phyloP scores from a whole-genome alignment of 2,113 vertebrate species.

The Salvator merianae region DNA sequence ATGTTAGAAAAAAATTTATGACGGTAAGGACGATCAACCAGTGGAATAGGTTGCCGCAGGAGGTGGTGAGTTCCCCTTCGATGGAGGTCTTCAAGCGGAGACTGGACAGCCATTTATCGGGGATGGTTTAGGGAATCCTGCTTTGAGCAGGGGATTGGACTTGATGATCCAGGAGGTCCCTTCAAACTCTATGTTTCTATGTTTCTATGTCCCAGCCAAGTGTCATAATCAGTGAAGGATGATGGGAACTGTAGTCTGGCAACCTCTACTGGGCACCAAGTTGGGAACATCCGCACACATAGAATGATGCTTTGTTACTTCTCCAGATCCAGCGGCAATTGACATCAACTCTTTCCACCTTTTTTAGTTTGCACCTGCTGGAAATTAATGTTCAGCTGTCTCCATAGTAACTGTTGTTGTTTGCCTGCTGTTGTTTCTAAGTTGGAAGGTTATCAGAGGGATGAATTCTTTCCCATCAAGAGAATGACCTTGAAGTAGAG shows the following conservation, averaged over 20 bases:
- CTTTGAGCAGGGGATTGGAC: too few relatives aligned
- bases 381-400: background rate
- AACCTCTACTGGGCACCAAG: background rate
- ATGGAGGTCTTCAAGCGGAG: too few relatives aligned
- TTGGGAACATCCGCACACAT: too few relatives aligned
- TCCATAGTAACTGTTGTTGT: slow-evolving; percentile 7
- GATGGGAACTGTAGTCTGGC: background rate
- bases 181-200: too few relatives aligned
- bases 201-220: background rate
- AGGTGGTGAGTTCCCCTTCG: too few relatives aligned
- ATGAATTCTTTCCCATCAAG: background rate
- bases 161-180: too few relatives aligned
- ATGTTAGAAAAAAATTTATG: too few relatives aligned
- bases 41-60: too few relatives aligned
- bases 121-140: too few relatives aligned
- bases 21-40: too few relatives aligned
- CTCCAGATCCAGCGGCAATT: background rate
- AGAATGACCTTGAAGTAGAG: slow-evolving; percentile 1
- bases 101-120: too few relatives aligned
- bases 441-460: background rate
- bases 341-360: background rate
- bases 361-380: background rate
- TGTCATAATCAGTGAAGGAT: background rate
- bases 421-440: background rate
- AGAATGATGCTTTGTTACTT: accelerated